phyloP scores from a whole-genome alignment of 2,113 vertebrate genomes.

The Atlantisia rogersi region DNA sequence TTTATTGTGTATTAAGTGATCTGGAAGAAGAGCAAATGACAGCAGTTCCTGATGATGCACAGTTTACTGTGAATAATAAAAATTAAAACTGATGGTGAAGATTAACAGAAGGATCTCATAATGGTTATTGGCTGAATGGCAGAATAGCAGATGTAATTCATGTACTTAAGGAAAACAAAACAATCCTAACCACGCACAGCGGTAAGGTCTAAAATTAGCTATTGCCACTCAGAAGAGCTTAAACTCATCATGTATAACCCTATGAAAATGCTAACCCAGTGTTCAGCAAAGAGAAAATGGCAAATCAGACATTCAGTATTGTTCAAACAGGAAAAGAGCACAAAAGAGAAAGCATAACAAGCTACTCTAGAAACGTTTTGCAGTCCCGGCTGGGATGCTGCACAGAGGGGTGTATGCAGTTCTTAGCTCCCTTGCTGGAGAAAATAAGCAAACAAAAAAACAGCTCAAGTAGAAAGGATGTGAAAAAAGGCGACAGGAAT shows the following conservation, averaged over 20 bases:
- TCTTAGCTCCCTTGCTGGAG: neutral
- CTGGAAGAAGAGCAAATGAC: neutral
- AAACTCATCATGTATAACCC: neutral
- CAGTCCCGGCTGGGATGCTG: neutral
- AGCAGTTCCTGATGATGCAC: neutral
- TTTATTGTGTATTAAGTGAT: neutral
- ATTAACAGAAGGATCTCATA: neutral
- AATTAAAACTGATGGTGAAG: constrained; percentile 17
- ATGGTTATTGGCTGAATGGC: neutral
- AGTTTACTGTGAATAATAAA: neutral
- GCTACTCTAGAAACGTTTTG: neutral
- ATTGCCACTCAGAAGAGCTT: constrained; percentile 18
- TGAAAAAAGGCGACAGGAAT: neutral
- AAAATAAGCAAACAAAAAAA: neutral
- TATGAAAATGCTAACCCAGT: constrained; percentile 29
- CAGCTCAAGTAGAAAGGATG: neutral
- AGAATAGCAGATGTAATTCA: neutral
- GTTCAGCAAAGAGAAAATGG: constrained; percentile 10
- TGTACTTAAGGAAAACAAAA: constrained; percentile 29
- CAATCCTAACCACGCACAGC: neutral
- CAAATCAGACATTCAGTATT: neutral
- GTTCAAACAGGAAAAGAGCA: constrained; percentile 17
- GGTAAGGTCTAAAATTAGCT: constrained; percentile 16
- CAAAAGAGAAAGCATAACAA: neutral
- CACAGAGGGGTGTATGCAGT: neutral